Evolutionary conservation across 2,888 invertebrate species (phyloP), one percentile per base, ranked within the genome.

Genomic region (Cataglyphis livida): DNA sequence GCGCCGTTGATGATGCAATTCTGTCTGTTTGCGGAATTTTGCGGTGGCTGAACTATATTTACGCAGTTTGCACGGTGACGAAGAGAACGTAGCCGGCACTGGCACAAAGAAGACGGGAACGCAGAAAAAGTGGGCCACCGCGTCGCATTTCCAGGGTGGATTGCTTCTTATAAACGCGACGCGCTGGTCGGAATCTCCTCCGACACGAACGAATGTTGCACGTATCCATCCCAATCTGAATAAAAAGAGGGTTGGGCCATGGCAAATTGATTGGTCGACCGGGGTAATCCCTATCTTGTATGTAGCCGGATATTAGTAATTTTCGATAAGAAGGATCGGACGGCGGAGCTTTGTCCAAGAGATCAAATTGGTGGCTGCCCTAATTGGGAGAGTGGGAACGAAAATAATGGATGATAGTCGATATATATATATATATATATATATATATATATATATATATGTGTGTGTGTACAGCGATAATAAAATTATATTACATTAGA

Each of bases 231-330:
- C 81, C 70, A 82, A 88, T 86, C 84, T 79, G 82, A 83, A 79
- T 84, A 84, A 86, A 87, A 90, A 84, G 68, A 82, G 59, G 25
- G 62, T 62, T 44, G 59, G 61, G 44, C 83, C 81, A 78, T 73
- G 85, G 85, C 86, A 90, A 89, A 91, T 91, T 91, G 90, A 91
- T 92, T 91, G 90, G 84, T 66, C 82, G 84, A 81, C 54, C 65
- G 86, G 86, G 83, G 85, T 87, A 88, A 91, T 91, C 88, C 85
- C 76, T 81, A 84, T 83, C 89, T 89, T 89, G 91, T 91, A 90
- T 86, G 86, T 87, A 88, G 88, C 90, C 91, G 92, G 93, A 93
- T 91, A 92, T 93, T 91, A 92, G 91, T 93, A 91, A 93, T 92
- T 92, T 76, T 92, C 87, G 84, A 87, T 89, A 85, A 91, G 85